A percentile compares a stretch with the other conserved stretches of the same genome.
phyloP scores from a whole-genome alignment of 2,113 vertebrate genomes.

The Labeo rohita region DNA sequence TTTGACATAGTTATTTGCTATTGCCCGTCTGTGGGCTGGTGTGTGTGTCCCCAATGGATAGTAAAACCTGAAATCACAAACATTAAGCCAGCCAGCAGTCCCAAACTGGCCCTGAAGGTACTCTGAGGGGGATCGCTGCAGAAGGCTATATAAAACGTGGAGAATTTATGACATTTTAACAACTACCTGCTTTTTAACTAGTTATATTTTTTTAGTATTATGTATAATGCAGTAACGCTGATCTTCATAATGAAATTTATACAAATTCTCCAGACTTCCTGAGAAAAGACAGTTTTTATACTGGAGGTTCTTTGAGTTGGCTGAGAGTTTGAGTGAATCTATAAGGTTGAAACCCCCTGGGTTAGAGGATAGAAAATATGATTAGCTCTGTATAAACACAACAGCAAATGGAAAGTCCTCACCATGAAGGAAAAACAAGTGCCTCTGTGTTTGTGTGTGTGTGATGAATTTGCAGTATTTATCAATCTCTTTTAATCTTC shows the following conservation, averaged over 20 bases:
- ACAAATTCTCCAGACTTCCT: not conserved
- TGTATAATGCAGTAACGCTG: not conserved
- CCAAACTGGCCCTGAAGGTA: not conserved
- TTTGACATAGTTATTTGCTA: not conserved
- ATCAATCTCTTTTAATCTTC: constrained; percentile 4
- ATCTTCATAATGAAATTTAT: not conserved
- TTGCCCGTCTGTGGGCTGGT: not conserved
- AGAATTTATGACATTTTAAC: not conserved
- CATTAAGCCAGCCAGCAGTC: not conserved
- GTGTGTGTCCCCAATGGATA: not conserved
- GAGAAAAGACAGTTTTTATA: not conserved
- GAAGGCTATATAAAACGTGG: not conserved
- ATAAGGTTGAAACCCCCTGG: not conserved
- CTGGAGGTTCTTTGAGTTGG: not conserved
- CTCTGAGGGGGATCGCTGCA: not conserved
- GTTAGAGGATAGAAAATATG: not conserved
- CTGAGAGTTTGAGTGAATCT: not conserved
- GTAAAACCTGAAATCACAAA: not conserved
- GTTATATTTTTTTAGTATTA: not conserved
- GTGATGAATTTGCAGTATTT: constrained; percentile 17
- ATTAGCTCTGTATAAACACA: not conserved
- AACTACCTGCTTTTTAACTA: not conserved
- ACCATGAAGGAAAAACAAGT: not conserved
- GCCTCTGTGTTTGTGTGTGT: not conserved
- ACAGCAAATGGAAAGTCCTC: not conserved